Conservation (phyloP, 2,888 invertebrate genomes). For the Peribatodes rhomboidaria region DNA sequence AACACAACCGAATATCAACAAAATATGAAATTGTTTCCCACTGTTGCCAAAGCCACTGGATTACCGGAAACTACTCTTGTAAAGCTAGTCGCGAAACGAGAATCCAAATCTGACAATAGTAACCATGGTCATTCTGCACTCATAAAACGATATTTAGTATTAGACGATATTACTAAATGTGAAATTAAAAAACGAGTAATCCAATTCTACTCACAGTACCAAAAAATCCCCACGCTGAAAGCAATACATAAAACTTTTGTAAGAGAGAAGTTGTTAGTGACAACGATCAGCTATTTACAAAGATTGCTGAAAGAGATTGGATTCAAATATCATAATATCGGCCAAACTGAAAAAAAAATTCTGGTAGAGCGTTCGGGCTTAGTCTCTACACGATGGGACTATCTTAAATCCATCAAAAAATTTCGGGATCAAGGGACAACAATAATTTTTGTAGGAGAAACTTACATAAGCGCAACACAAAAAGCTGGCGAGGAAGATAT, state of each 20-base stretch:
- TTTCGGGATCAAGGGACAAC: neutral
- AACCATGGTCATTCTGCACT: neutral
- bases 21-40: conserved; percentile 20
- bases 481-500: conserved; percentile 15
- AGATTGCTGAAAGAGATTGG: neutral
- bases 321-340: neutral
- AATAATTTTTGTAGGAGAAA: conserved; percentile 13
- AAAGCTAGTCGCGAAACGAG: neutral
- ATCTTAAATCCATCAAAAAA: neutral
- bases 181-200: conserved; percentile 22
- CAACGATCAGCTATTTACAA: neutral
- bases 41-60: conserved; percentile 19
- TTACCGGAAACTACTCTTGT: neutral
- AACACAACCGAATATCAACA: conserved; percentile 20
- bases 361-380: conserved; percentile 1
- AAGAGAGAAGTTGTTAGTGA: neutral
- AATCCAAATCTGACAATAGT: conserved; percentile 3
- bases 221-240: conserved; percentile 15
- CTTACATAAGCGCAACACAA: conserved; percentile 17
- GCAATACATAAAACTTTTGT: conserved; percentile 5
- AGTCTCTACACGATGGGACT: neutral
- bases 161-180: conserved; percentile 18
- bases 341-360: neutral
- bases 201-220: conserved; percentile 17
- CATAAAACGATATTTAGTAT: conserved; percentile 15